Percentiles rank a stretch among this genome's conserved stretches.
phyloP scores from a whole-genome alignment of 2,888 invertebrate genomes.

The Agrochola lychnidis region DNA sequence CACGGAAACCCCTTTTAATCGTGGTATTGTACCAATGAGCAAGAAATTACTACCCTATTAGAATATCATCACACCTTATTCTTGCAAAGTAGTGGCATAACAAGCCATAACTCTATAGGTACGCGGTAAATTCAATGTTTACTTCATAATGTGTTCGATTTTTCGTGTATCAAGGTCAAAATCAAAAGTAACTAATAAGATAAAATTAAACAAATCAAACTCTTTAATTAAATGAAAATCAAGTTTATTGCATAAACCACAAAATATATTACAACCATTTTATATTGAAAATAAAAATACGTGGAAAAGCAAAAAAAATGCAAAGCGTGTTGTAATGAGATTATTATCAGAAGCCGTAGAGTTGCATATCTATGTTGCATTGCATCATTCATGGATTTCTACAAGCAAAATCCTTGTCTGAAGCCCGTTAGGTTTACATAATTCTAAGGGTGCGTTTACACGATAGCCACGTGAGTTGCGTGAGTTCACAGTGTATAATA shows the following conservation, averaged over 20 bases:
- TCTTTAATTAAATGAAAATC: neutral
- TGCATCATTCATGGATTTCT: constrained; percentile 51
- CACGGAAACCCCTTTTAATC: neutral
- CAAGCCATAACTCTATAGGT: neutral
- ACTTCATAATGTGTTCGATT: neutral
- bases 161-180: neutral
- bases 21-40: neutral
- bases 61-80: neutral
- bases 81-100: no score
- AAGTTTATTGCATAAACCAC: constrained; percentile 36
- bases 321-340: constrained; percentile 50
- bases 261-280: constrained; percentile 30
- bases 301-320: constrained; percentile 8
- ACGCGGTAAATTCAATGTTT: neutral
- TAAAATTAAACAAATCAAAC: constrained; percentile 17
- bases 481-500: constrained; percentile 7
- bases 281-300: neutral
- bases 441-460: constrained; percentile 20
- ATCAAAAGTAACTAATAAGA: neutral
- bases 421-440: constrained; percentile 50
- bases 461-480: neutral
- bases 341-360: constrained; percentile 63
- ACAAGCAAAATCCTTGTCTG: constrained; percentile 58
- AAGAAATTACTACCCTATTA: neutral
- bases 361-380: constrained; percentile 42